Evolutionary conservation across 2,888 invertebrate genomes (phyloP), one percentile per base, ranked within the genome.

Genomic region (Eueremaeus valkanovi): DNA sequence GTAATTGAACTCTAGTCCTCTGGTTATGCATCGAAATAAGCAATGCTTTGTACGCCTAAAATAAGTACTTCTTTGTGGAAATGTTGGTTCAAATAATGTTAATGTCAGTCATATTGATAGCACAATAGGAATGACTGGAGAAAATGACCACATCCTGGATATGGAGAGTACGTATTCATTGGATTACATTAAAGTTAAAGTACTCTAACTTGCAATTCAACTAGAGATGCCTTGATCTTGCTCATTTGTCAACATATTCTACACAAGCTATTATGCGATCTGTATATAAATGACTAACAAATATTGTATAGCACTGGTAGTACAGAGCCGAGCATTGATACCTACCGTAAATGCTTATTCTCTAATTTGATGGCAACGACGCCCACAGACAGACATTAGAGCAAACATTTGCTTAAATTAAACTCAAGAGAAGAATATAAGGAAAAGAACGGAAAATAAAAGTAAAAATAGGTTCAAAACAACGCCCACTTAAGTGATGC

Each of bases 181-280:
- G 33, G 36, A 66, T 66, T 66, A 21, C 66, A 66, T 66, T 66
- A 36, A 36, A 66, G 33, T 24, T 27, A 11, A 58, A 58, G 27
- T 36, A 66, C 16, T 16, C n/a, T 11, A 33, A n/a, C n/a, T n/a
- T n/a, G n/a, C n/a, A n/a, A 58, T 29, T 58, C 29, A 8, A 58
- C 11, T 27, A 29, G 27, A 58, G 58, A 9, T 29, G 16, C 24
- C 29, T 13, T 27, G 29, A 21, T 55, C 24, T 55, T 29, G 36
- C 66, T 66, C 66, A 66, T 66, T 66, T 66, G 66, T 66, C 66
- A 36, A 66, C 66, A 66, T 66, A 66, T 66, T 66, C 36, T 66
- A 36, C 13, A 29, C 29, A 29, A 58, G 13, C 16, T 49, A 49
- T 58, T 24, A 58, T 29, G 18, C 27, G 27, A 58, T 3, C 24